Base-by-base conservation (phyloP, 2,888 invertebrate genomes). In the Acrobeloides nanus region DNA sequence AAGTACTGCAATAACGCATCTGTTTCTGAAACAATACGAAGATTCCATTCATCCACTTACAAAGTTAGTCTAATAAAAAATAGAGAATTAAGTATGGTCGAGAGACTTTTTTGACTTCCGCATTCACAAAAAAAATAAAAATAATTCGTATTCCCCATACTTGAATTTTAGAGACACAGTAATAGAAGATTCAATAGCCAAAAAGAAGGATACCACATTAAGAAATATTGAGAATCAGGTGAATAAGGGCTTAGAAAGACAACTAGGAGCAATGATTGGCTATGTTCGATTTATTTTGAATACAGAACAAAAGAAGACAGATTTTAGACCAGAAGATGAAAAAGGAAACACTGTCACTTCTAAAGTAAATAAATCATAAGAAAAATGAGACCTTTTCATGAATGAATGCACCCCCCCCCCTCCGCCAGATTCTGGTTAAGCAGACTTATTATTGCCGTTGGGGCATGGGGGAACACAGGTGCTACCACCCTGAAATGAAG, bases 291-390 rank as follows among this genome's bases (percentile, higher is more conserved):
- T 86, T 46, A 84, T 89, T 66, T 79, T 97, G 18, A 86, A 87
- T 75, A 83, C 83, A 1, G 92, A 95, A 74, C 95, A 97, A 77
- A 89, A 86, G 76, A 92, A 90, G 76, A 85, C 85, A 0, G 95
- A 95, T 76, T 95, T 80, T 66, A 77, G 76, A 56, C 78, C 80
- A 7, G 80, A 93, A 69, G 53, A 60, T 12, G 60, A 62, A 40
- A 39, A 29, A 20, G 39, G 45, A 12, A 51, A 58, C n/a, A 50
- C 52, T 20, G 38, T 47, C n/a, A 47, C 43, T 12, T 61, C 61
- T 4, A 44, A 34, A 18, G 56, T 56, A 43, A n/a, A n/a, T n/a
- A 10, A 21, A 12, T 29, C 23, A 4, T 29, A 50, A 6, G 7
- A n/a, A 29, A 29, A 10, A 38, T 17, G 17, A 18, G 32, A 32